These are phyloP conservation scores for Noctua comes DNA, from an alignment of 2,888 invertebrate genomes.

Conservation along the genomic window DNA sequence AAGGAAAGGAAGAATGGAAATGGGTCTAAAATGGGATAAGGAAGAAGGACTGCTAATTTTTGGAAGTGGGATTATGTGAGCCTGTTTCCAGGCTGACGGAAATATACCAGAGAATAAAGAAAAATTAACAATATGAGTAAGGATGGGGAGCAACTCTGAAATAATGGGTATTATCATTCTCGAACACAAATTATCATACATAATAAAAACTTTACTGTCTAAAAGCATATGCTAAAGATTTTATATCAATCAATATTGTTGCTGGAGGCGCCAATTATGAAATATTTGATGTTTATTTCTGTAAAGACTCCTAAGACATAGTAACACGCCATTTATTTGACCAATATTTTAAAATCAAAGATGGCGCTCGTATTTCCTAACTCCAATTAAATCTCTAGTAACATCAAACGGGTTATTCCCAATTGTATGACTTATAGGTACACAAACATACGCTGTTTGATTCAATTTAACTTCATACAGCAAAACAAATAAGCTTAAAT, in stretches of 20 bases:
- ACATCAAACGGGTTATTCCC: not conserved
- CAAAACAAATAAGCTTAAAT: slow-evolving; percentile 29
- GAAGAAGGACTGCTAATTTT: too few species aligned
- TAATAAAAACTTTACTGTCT: not conserved
- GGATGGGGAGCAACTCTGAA: too few species aligned
- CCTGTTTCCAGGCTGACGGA: too few species aligned
- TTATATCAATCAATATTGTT: not conserved
- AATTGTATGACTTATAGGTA: not conserved
- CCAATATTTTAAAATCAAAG: not conserved
- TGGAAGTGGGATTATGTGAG: too few species aligned
- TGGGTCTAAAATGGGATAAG: too few species aligned
- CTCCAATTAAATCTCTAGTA: not conserved
- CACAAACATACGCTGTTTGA: not conserved
- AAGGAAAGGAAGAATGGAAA: too few species aligned
- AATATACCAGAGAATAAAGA: too few species aligned
- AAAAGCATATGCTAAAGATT: not conserved
- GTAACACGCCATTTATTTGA: not conserved
- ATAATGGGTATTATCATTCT: too few species aligned
- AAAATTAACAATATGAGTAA: too few species aligned
- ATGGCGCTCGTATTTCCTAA: not conserved
- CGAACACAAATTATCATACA: too few species aligned
- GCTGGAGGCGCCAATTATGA: not conserved
- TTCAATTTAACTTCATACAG: slow-evolving; percentile 8
- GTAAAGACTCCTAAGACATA: not conserved
- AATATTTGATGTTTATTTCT: not conserved